phyloP scores from a whole-genome alignment of 1,140 invertebrate genomes.

The Pachyrhynchus sulphureomaculatus region DNA sequence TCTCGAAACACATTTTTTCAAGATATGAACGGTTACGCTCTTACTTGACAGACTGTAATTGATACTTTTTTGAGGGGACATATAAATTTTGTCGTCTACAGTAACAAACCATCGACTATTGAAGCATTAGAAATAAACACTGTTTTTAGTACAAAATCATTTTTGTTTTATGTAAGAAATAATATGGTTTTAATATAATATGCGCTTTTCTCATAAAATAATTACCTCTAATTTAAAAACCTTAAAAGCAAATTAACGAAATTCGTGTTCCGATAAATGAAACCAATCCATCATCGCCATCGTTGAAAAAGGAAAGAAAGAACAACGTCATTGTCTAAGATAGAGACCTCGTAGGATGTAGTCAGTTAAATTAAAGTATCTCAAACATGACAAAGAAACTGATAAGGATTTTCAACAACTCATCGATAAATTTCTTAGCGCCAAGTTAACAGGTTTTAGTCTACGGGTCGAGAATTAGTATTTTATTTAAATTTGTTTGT shows the following conservation, averaged over 20 bases:
- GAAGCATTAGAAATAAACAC: too few relatives aligned
- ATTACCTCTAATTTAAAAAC: not conserved
- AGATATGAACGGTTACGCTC: too few relatives aligned
- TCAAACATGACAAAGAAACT: constrained; percentile 7
- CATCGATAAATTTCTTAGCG: constrained; percentile 12
- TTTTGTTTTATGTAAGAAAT: too few relatives aligned
- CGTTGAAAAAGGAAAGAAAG: not conserved
- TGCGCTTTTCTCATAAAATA: too few relatives aligned
- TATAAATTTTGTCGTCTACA: too few relatives aligned
- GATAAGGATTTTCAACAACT: constrained; percentile 1
- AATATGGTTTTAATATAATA: too few relatives aligned
- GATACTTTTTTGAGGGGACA: too few relatives aligned
- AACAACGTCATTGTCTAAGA: not conserved
- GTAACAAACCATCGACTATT: too few relatives aligned
- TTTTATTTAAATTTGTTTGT: too few relatives aligned
- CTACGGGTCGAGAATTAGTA: not conserved
- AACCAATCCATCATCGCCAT: not conserved
- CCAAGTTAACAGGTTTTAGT: constrained; percentile 6
- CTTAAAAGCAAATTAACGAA: constrained; percentile 11
- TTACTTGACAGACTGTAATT: too few relatives aligned
- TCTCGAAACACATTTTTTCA: too few relatives aligned
- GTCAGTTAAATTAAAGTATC: constrained; percentile 18
- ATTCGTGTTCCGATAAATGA: constrained; percentile 2
- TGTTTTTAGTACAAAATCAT: too few relatives aligned
- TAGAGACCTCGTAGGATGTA: constrained; percentile 6